phyloP scores from a whole-genome alignment of 1,140 invertebrate genomes.

The Luehdorfia chinensis region DNA sequence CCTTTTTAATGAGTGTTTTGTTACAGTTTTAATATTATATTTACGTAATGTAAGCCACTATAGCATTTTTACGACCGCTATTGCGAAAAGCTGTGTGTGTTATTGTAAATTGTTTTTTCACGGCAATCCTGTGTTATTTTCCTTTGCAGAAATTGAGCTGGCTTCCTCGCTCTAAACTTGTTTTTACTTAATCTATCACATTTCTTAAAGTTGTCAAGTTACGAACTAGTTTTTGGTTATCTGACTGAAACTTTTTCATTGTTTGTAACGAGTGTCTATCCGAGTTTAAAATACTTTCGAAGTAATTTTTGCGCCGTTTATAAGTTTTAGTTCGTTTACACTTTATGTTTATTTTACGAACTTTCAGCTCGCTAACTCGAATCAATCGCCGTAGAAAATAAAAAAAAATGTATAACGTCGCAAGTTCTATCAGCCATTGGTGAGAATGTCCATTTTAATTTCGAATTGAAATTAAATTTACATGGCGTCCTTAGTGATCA shows the following conservation, averaged over 20 bases:
- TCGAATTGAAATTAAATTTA: too few species aligned
- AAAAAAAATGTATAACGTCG: too few species aligned
- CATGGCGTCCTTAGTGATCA: too few species aligned
- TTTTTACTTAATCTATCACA: constrained; percentile 3
- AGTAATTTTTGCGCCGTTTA: too few species aligned
- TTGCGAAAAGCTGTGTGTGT: constrained; percentile 49
- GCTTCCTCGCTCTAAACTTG: constrained; percentile 1
- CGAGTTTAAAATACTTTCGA: background rate
- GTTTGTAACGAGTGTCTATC: background rate
- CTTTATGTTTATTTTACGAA: too few species aligned
- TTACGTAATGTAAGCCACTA: constrained; percentile 72
- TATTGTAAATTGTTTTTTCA: constrained; percentile 26
- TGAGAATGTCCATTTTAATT: too few species aligned
- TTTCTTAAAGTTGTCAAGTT: constrained; percentile 7
- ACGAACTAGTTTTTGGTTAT: constrained; percentile 2
- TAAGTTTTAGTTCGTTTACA: too few species aligned
- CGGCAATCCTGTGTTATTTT: constrained; percentile 13
- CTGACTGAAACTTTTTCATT: background rate
- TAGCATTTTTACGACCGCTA: constrained; percentile 54
- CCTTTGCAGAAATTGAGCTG: background rate
- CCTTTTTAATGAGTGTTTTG: constrained; percentile 55
- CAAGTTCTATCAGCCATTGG: too few species aligned
- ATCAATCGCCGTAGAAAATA: too few species aligned
- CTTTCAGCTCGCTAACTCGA: too few species aligned
- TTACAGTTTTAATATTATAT: constrained; percentile 54